Conservation (phyloP, 2,888 invertebrate genomes). For the Microdon myrmicae region DNA sequence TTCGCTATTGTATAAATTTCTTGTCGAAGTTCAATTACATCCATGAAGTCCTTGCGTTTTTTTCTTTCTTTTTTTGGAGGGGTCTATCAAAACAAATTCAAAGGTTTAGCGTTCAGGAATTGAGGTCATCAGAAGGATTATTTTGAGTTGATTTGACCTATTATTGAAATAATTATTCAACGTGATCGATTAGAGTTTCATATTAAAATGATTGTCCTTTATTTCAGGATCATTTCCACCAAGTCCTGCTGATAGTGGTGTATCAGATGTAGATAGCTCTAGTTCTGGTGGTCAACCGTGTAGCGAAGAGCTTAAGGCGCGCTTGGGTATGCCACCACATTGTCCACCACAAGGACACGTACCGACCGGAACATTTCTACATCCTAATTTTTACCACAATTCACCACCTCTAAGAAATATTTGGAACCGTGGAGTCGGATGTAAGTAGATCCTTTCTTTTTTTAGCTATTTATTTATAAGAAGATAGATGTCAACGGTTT, state of each 20-base stretch:
- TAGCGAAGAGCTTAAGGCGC: constrained; percentile 84
- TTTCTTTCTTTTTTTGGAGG: too few species aligned
- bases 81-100: too few species aligned
- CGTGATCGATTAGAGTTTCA: not conserved
- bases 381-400: constrained; percentile 77
- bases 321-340: constrained; percentile 79
- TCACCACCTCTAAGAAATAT: constrained; percentile 67
- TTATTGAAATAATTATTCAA: not conserved
- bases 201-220: constrained; percentile 35
- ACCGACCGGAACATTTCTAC: constrained; percentile 70
- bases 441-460: constrained; percentile 59
- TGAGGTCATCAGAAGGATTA: constrained; percentile 44
- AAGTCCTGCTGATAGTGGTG: constrained; percentile 96
- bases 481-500: too few species aligned
- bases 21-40: constrained; percentile 15
- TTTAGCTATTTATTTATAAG: constrained; percentile 14
- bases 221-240: constrained; percentile 91
- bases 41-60: too few species aligned
- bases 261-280: constrained; percentile 95
- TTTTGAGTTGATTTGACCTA: not conserved
- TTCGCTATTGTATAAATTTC: constrained; percentile 38
- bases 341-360: constrained; percentile 63
- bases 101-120: constrained; percentile 20
- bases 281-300: constrained; percentile 78
- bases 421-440: constrained; percentile 67